These are phyloP conservation scores for Caenorhabditis plicata DNA, from an alignment of 2,888 invertebrate species.

Conservation along the genomic window DNA sequence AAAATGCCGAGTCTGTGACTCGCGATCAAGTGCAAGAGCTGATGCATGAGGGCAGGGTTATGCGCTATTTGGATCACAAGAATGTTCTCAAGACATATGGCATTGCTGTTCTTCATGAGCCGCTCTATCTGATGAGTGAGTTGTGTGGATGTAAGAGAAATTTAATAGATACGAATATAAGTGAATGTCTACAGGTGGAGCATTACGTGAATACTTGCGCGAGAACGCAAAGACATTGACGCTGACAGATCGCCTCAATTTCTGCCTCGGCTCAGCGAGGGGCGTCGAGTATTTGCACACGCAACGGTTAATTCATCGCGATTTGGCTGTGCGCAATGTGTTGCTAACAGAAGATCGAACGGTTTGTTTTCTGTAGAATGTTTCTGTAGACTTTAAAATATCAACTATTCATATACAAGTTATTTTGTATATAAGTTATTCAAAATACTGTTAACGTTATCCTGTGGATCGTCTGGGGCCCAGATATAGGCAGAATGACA, in stretches of 20 bases:
- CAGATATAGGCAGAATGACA: too few relatives aligned
- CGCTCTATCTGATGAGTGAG: conserved; percentile 7
- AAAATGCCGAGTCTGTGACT: neutral
- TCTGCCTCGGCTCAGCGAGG: conserved; percentile 8
- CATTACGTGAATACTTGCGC: conserved; percentile 9
- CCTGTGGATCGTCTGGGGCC: too few relatives aligned
- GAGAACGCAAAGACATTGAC: conserved; percentile 4
- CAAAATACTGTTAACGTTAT: too few relatives aligned
- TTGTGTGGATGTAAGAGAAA: neutral
- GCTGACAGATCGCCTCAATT: neutral
- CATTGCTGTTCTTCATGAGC: conserved; percentile 4
- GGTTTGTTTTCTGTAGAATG: too few relatives aligned
- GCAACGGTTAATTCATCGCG: conserved; percentile 14
- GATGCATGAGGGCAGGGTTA: conserved; percentile 6
- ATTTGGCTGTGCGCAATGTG: conserved; percentile 15
- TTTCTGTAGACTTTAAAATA: neutral
- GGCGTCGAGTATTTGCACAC: conserved; percentile 28
- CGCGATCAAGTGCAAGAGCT: conserved; percentile 1
- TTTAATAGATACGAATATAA: neutral
- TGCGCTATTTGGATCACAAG: conserved; percentile 6
- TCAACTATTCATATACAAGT: too few relatives aligned
- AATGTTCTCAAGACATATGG: conserved; percentile 5
- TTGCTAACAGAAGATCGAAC: conserved; percentile 6
- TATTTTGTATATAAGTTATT: too few relatives aligned
- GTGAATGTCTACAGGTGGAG: neutral